Base-by-base conservation (phyloP, 2,888 invertebrate genomes). In the Caradrina clavipalpis region DNA sequence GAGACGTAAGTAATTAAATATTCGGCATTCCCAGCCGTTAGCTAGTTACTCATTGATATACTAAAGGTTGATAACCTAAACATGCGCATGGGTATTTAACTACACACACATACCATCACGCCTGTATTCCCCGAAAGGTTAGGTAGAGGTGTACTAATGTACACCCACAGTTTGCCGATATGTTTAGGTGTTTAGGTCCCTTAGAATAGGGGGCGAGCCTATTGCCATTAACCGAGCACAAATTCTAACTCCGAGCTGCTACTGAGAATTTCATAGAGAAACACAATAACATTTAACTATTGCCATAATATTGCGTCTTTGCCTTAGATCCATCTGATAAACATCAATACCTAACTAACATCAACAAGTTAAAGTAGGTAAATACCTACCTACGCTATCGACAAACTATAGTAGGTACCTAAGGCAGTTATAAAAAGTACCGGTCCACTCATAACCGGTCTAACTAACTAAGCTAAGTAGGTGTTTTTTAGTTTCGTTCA, bases 31-130 rank as follows among this genome's bases (percentile, higher is more conserved):
- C 26, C 51, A 15, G 22, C 6, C 15, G 13, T n/a, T 31, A 31
- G 39, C 19, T 19, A 42, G 13, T 42, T 22, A 39, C n/a, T 50
- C 55, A 55, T 35, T 39, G 8, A 19, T 15, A 15, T 35, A 67
- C n/a, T 1, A 35, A 22, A 76, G 51, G 56, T 71, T 56, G 26
- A 68, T 76, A 42, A 57, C 51, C 56, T 47, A 17, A 10, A 21
- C 22, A 10, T 42, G 8, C 31, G 15, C 47, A 10, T 50, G 26
- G 10, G n/a, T 35, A 35, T 26, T 22, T 49, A 49, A 54, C 51
- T 22, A 21, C n/a, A n/a, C n/a, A n/a, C n/a, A n/a, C n/a, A n/a
- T n/a, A n/a, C n/a, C n/a, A n/a, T n/a, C n/a, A n/a, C n/a, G n/a
- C n/a, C n/a, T n/a, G n/a, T n/a, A n/a, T n/a, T n/a, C n/a, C n/a